Percentiles rank a stretch among this genome's conserved stretches.
Conservation (phyloP, 2,888 invertebrate genomes). For the Acanthosepion esculentum region DNA sequence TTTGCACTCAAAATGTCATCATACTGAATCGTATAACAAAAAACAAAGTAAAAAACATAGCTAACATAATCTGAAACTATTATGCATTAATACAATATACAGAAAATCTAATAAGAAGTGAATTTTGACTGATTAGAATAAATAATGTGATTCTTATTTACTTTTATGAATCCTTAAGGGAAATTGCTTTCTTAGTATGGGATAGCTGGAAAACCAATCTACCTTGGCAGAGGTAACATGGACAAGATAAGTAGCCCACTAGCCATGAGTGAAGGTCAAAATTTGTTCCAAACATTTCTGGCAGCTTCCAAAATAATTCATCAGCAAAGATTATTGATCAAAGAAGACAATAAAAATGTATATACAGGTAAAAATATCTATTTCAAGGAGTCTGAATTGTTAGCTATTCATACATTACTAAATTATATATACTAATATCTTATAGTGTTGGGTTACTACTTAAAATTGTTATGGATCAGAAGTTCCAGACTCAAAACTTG, state of each 20-base stretch:
- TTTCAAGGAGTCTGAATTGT: not conserved
- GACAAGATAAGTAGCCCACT: slow-evolving; percentile 23
- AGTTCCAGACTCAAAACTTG: no score
- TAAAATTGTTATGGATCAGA: no score
- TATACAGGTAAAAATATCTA: not conserved
- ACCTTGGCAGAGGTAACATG: not conserved
- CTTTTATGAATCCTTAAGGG: not conserved
- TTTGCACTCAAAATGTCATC: not conserved
- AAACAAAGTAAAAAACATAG: not conserved
- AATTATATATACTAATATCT: no score
- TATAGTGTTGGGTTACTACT: no score
- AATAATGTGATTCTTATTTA: not conserved
- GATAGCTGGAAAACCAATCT: not conserved
- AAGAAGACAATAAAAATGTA: not conserved
- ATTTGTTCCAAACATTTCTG: not conserved
- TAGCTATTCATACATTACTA: not conserved
- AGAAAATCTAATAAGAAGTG: not conserved
- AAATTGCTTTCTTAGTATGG: not conserved
- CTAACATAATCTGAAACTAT: not conserved
- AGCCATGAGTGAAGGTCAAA: slow-evolving; percentile 18
- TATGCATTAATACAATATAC: not conserved
- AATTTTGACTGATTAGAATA: not conserved
- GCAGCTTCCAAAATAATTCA: not conserved
- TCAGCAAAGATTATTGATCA: not conserved
- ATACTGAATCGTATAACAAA: not conserved